Percentiles rank a stretch among this genome's conserved stretches.
phyloP scores from a whole-genome alignment of 2,113 vertebrate species.

The Calyptommatus sinebrachiatus region DNA sequence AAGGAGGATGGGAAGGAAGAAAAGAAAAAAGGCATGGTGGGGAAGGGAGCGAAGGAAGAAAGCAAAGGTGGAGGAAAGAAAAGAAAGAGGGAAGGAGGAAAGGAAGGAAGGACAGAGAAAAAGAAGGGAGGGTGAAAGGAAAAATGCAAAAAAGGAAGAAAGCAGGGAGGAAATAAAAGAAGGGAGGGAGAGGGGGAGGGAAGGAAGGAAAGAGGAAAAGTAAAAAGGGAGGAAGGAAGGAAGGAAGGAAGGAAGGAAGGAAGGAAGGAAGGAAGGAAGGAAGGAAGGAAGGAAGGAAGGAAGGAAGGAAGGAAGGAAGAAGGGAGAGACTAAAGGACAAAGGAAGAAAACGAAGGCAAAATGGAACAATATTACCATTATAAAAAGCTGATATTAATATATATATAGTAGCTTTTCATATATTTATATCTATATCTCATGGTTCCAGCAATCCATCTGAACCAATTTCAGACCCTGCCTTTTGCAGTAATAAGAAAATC shows the following conservation, averaged over 20 bases:
- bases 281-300: fast-evolving
- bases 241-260: no score
- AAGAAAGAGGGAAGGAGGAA: no score
- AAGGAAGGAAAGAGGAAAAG: no score
- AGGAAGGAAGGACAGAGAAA: fast-evolving
- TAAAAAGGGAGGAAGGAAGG: no score
- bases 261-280: fast-evolving
- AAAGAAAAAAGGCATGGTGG: fast-evolving
- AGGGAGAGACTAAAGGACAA: background rate
- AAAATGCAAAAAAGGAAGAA: no score
- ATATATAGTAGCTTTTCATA: no score
- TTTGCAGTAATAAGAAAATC: no score
- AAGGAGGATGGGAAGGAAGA: background rate
- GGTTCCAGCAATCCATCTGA: background rate
- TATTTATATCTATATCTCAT: background rate
- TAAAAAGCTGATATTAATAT: no score
- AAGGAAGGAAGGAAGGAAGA: background rate
- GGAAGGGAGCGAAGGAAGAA: no score
- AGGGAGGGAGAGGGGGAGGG: no score
- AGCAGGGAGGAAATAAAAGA: background rate
- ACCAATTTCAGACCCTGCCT: no score
- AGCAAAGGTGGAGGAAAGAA: no score
- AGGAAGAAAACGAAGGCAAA: background rate
- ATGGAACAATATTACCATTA: background rate
- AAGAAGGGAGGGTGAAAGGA: fast-evolving